A percentile compares a stretch with the other conserved stretches of the same genome.
These are phyloP conservation scores for Tribolium madens DNA, from an alignment of 1,140 invertebrate genomes.

Conservation along the genomic window DNA sequence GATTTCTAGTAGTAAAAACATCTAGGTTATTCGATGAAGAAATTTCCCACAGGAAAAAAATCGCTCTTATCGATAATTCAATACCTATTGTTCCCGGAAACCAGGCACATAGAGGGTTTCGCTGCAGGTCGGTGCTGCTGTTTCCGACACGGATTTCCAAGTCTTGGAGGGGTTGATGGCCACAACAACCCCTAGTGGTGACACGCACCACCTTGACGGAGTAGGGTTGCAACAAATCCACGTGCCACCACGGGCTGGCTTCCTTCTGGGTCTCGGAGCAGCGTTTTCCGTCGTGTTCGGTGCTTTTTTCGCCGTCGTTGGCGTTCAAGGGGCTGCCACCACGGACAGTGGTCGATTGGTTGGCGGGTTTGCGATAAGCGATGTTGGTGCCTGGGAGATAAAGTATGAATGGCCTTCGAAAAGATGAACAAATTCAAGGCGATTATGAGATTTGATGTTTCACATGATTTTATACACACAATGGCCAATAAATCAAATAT, in stretches of 20 bases:
- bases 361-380: conserved; percentile 86
- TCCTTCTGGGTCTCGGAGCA: conserved; percentile 92
- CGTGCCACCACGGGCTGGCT: conserved; percentile 91
- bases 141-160: conserved; percentile 93
- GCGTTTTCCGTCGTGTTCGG: conserved; percentile 86
- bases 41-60: conserved; percentile 28
- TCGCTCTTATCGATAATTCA: background rate
- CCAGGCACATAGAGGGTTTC: conserved; percentile 93
- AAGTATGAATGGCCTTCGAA: background rate
- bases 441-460: too few species aligned
- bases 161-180: conserved; percentile 90
- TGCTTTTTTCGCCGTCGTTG: conserved; percentile 86
- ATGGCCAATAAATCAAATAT: too few species aligned
- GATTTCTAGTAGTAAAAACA: conserved; percentile 27
- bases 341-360: conserved; percentile 88
- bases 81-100: conserved; percentile 91
- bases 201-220: conserved; percentile 86
- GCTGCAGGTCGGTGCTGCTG: conserved; percentile 85
- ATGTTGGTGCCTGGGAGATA: conserved; percentile 80
- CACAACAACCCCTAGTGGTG: conserved; percentile 82
- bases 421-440: too few species aligned
- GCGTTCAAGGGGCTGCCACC: conserved; percentile 85
- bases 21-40: conserved; percentile 27
- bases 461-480: too few species aligned
- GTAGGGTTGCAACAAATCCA: conserved; percentile 86